These are phyloP conservation scores for Gymnoscopelus microlampas DNA, from an alignment of 2,797 vertebrate species.

Conservation along the genomic window DNA sequence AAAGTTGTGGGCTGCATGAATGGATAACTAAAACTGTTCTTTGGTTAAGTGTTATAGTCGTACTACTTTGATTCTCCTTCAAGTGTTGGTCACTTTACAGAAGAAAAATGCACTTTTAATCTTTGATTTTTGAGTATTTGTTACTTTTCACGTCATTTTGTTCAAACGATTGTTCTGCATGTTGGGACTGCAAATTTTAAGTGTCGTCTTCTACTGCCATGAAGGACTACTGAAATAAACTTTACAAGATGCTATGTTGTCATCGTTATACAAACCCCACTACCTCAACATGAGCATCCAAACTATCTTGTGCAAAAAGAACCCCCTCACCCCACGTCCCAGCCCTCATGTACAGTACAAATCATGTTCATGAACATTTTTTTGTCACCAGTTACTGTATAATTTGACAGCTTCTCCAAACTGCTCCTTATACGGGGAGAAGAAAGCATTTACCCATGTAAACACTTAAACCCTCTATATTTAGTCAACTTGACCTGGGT, in stretches of 20 bases:
- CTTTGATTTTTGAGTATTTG: conserved; percentile 71
- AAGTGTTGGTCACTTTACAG: conserved; percentile 87
- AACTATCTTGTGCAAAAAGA: too few relatives aligned
- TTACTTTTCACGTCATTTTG: conserved; percentile 82
- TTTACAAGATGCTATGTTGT: conserved; percentile 70
- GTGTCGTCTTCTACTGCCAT: conserved; percentile 96
- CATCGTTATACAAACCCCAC: neutral
- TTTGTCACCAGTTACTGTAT: too few relatives aligned
- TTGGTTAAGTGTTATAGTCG: conserved; percentile 82
- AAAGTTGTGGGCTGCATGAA: conserved; percentile 90
- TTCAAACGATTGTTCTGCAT: conserved; percentile 94
- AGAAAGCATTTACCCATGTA: too few relatives aligned
- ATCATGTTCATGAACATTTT: too few relatives aligned
- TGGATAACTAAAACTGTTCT: conserved; percentile 73
- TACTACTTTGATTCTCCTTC: conserved; percentile 85
- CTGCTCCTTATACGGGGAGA: too few relatives aligned
- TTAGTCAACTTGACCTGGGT: too few relatives aligned
- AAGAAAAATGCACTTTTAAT: conserved; percentile 76
- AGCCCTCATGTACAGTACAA: too few relatives aligned
- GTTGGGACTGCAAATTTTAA: conserved; percentile 94
- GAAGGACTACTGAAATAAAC: conserved; percentile 92
- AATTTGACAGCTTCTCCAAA: too few relatives aligned
- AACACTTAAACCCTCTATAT: too few relatives aligned
- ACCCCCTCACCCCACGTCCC: too few relatives aligned
- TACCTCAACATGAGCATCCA: neutral